These are phyloP conservation scores for Catocala sponsa DNA, from an alignment of 2,888 invertebrate species.

Conservation along the genomic window DNA sequence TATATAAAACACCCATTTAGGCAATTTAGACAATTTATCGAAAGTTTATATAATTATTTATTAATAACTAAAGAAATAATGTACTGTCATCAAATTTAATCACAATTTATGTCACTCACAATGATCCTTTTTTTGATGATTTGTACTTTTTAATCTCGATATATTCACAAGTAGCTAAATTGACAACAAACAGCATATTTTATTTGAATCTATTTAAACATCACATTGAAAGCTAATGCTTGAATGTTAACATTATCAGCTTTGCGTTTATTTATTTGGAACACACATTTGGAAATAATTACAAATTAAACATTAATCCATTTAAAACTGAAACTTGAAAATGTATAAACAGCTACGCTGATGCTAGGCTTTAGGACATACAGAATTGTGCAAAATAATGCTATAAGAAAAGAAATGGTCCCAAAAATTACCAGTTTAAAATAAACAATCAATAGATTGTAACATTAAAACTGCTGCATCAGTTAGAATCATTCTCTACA, in stretches of 20 bases:
- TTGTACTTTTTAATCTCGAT: constrained; percentile 44
- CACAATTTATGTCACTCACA: constrained; percentile 17
- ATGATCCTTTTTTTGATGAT: constrained; percentile 20
- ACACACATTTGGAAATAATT: neutral
- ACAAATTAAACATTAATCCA: neutral
- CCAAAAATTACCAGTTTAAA: constrained; percentile 11
- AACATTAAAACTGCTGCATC: constrained; percentile 11
- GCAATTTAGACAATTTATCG: constrained; percentile 42
- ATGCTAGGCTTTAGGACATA: neutral
- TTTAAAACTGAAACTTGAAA: neutral
- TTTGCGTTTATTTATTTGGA: neutral
- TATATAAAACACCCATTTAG: constrained; percentile 59
- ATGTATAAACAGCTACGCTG: neutral
- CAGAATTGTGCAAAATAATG: neutral
- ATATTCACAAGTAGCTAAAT: constrained; percentile 24
- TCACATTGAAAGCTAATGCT: constrained; percentile 42
- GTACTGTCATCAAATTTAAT: constrained; percentile 27
- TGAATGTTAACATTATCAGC: neutral
- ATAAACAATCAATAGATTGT: constrained; percentile 12
- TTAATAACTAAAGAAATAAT: constrained; percentile 21
- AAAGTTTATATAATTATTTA: constrained; percentile 17
- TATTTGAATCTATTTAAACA: constrained; percentile 23
- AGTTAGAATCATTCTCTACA: constrained; percentile 25
- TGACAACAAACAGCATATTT: constrained; percentile 27
- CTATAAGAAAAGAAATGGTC: constrained; percentile 16